Percentiles rank a stretch among this genome's conserved stretches.
phyloP scores from a whole-genome alignment of 2,888 invertebrate species.

The Halocaridina rubra region DNA sequence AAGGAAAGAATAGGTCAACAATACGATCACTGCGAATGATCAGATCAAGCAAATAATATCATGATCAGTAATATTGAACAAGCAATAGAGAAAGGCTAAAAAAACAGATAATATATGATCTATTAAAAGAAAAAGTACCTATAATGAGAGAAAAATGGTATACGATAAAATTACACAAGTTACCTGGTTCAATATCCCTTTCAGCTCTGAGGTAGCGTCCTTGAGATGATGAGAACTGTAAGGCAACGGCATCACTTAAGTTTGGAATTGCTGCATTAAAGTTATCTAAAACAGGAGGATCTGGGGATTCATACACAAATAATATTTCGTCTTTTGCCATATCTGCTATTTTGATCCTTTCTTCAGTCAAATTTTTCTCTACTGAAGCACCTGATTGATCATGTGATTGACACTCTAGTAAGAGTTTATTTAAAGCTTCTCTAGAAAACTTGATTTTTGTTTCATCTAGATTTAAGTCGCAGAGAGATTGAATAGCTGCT shows the following conservation, averaged over 20 bases:
- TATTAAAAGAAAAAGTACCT: no score
- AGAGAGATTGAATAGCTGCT: background rate
- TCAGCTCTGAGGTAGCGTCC: conserved; percentile 39
- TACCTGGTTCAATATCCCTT: conserved; percentile 41
- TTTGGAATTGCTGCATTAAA: conserved; percentile 18
- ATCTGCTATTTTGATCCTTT: background rate
- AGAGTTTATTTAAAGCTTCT: conserved; percentile 10
- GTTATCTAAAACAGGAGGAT: background rate
- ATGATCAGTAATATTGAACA: no score
- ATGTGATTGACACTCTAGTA: conserved; percentile 6
- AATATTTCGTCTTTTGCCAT: conserved; percentile 15
- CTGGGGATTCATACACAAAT: conserved; percentile 32
- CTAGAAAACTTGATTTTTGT: conserved; percentile 23
- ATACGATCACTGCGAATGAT: no score
- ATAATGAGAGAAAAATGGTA: no score
- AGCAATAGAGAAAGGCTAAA: no score
- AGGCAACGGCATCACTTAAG: conserved; percentile 21
- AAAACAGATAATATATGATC: no score
- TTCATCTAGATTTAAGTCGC: conserved; percentile 31
- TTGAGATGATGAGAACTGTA: conserved; percentile 29
- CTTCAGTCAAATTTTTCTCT: background rate
- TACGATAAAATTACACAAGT: background rate
- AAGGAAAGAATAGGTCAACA: no score
- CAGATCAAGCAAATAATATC: no score
- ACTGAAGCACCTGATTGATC: background rate